These are phyloP conservation scores for Tragelaphus buxtoni DNA, from an alignment of 2,113 vertebrate genomes.

Conservation along the genomic window DNA sequence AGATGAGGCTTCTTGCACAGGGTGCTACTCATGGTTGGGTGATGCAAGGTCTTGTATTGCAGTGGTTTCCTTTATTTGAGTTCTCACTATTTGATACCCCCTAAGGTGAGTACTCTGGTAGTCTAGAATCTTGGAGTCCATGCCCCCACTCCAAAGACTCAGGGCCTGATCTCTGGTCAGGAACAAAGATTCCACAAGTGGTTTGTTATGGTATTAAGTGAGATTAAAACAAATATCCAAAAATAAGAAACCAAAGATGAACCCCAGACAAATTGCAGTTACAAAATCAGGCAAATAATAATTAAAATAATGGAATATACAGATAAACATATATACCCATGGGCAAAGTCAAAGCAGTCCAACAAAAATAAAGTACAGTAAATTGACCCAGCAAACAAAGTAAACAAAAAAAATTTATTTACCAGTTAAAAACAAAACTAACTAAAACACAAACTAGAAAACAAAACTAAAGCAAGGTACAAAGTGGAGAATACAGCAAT, in stretches of 20 bases:
- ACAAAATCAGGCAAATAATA: not conserved
- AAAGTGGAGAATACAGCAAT: not conserved
- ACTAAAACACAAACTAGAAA: not conserved
- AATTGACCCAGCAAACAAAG: not conserved
- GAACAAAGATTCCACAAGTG: not conserved
- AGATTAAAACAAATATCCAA: not conserved
- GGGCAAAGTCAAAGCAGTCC: not conserved
- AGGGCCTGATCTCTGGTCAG: not conserved
- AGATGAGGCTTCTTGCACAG: not conserved
- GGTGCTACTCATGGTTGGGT: not conserved
- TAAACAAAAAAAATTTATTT: not conserved
- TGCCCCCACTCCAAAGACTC: not conserved
- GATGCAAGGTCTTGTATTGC: not conserved
- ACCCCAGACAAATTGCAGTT: not conserved
- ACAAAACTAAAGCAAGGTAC: not conserved
- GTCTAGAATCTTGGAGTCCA: not conserved
- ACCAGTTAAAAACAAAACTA: not conserved
- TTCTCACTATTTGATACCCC: not conserved
- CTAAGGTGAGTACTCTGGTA: not conserved
- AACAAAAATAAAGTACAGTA: not conserved
- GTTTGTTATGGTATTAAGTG: not conserved
- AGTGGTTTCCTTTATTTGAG: not conserved
- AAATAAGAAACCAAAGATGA: not conserved
- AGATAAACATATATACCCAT: not conserved
- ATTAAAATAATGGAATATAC: not conserved